phyloP scores from a whole-genome alignment of 2,113 vertebrate species.

The Leptobrachium ailaonicum region DNA sequence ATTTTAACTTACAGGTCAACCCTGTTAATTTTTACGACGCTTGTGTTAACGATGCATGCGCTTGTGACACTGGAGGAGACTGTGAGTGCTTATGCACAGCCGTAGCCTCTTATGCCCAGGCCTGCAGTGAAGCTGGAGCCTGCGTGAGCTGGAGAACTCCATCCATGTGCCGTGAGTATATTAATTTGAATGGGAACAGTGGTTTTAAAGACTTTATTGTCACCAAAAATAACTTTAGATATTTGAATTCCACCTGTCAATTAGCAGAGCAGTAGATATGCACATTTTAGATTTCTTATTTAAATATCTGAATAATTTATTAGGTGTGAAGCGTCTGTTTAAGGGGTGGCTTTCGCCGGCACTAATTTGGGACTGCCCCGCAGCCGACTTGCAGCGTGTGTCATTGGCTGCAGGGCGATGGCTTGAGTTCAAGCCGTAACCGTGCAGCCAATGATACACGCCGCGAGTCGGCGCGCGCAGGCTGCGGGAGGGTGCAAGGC shows the following conservation, averaged over 20 bases:
- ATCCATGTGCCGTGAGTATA: constrained; percentile 74
- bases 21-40: constrained; percentile 64
- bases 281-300: no score
- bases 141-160: constrained; percentile 78
- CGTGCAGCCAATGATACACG: no score
- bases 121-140: constrained; percentile 69
- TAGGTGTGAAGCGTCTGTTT: no score
- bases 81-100: constrained; percentile 79
- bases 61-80: constrained; percentile 75
- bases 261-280: no score
- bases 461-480: no score
- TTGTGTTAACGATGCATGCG: constrained; percentile 75
- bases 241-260: not conserved
- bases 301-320: no score
- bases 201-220: not conserved
- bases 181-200: not conserved
- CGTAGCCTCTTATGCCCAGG: constrained; percentile 75
- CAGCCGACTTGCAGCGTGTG: no score
- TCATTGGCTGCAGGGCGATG: no score
- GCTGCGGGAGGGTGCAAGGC: no score
- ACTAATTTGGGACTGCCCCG: no score
- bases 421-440: no score
- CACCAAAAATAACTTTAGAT: not conserved
- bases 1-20: constrained; percentile 60
- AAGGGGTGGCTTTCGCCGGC: no score